Percentiles rank a stretch among this genome's conserved stretches.
Conservation (phyloP, 2,113 vertebrate species). For the Corythornis vintsioides region DNA sequence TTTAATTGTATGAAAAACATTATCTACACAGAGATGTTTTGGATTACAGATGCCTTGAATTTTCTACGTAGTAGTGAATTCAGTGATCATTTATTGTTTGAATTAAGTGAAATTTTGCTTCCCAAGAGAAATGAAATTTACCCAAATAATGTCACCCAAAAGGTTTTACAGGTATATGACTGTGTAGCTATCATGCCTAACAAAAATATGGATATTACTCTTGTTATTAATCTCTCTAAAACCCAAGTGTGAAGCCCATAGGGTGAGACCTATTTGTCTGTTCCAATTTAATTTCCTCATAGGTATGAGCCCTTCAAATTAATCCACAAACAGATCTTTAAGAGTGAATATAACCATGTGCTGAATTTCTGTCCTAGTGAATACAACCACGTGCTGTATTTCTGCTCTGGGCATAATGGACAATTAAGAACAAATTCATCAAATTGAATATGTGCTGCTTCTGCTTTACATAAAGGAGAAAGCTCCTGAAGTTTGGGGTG, state of each 20-base stretch:
- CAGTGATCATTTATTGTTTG: background rate
- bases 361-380: background rate
- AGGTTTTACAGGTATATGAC: background rate
- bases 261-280: background rate
- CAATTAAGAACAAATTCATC: background rate
- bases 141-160: background rate
- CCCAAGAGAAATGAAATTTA: background rate
- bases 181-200: rapidly evolving
- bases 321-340: background rate
- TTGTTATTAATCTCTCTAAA: background rate
- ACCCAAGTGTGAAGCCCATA: background rate
- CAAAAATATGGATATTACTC: background rate
- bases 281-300: background rate
- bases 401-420: background rate
- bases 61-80: background rate
- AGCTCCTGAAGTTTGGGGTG: background rate
- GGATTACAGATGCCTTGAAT: background rate
- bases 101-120: background rate
- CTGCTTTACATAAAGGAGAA: background rate
- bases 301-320: background rate
- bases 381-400: background rate
- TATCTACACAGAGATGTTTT: background rate
- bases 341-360: background rate
- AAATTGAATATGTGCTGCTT: background rate
- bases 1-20: background rate